Evolutionary conservation across 2,888 invertebrate species (phyloP).

Genomic region (Orthosia gracilis): DNA sequence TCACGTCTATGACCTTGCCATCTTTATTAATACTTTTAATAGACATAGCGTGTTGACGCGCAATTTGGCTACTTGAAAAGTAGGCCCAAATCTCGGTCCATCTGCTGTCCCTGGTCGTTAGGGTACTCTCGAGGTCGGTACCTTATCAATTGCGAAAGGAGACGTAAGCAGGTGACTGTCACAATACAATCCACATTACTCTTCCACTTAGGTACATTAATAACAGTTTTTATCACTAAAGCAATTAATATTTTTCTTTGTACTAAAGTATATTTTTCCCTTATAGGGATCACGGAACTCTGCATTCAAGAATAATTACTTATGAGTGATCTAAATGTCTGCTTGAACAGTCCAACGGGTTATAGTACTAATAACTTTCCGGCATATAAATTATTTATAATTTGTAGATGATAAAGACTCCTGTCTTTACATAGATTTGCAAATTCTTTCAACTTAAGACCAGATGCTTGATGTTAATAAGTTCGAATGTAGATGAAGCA

Average conservation of each 20-base stretch:
- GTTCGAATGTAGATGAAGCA: constrained; percentile 26
- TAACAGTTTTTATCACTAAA: constrained; percentile 25
- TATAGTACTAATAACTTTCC: not conserved
- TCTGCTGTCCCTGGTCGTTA: constrained; percentile 35
- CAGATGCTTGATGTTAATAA: constrained; percentile 3
- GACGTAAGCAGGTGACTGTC: constrained; percentile 49
- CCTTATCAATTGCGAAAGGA: constrained; percentile 59
- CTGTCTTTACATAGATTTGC: not conserved
- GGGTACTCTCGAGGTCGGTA: constrained; percentile 55
- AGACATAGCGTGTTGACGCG: constrained; percentile 29
- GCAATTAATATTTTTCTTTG: constrained; percentile 20
- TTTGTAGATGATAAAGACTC: not conserved
- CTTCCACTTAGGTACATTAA: constrained; percentile 49
- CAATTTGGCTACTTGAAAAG: constrained; percentile 30
- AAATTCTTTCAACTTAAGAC: constrained; percentile 3
- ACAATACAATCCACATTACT: constrained; percentile 52
- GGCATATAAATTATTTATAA: not conserved
- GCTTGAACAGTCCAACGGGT: not conserved
- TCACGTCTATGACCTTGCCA: constrained; percentile 24
- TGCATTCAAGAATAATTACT: not conserved
- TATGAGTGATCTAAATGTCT: not conserved
- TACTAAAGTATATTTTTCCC: not conserved
- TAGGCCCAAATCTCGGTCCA: constrained; percentile 31
- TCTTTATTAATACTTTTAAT: constrained; percentile 17
- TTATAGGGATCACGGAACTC: constrained; percentile 22